Evolutionary conservation across 2,888 invertebrate genomes (phyloP), one percentile per base, ranked within the genome.

Genomic region (Amphipoea oculea): DNA sequence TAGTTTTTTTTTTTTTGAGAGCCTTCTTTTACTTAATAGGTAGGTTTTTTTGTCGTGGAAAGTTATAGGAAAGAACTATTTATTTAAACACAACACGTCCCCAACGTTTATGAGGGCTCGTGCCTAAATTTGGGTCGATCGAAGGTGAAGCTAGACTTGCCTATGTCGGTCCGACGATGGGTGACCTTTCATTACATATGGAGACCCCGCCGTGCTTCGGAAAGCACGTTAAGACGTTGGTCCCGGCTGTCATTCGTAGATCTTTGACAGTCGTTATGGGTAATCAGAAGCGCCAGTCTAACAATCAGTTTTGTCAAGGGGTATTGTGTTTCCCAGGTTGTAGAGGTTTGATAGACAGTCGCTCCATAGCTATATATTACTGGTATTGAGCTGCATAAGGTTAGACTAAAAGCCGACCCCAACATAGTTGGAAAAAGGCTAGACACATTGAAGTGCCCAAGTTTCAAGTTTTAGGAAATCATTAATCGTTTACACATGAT

Each of bases 1-100:
- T 57, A 23, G 23, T 11, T 68, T 71, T 79, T 70, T 60, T 70
- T 60, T 6, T 3, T 57, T n/a, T 69, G 54, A 54, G 14, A 14
- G 12, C 0, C 4, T 40, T 1, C 54, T 68, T 57, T 76, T 20
- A 4, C 3, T 65, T 65, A 20, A 5, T 54, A 14, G 7, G 1
- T 42, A 36, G 7, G 2, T 3, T 14, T 23, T 79, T 42, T 54
- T 62, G 63, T 65, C 9, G 6, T 20, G 11, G 23, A 60, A 79
- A 40, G 14, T 12, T 40, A 60, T 3, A 4, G 0, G 0, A 14
- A 36, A 12, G 29, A 78, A 66, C 11, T 57, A 23, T 57, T 23
- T 40, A 9, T 62, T 62, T 0, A 51, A 42, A 7, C 17, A 14
- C 6, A n/a, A 5, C 36, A 1, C 17, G 0, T 60, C 12, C 0